Evolutionary conservation across 2,797 vertebrate genomes (phyloP).

Genomic region (Bucorvus abyssinicus): DNA sequence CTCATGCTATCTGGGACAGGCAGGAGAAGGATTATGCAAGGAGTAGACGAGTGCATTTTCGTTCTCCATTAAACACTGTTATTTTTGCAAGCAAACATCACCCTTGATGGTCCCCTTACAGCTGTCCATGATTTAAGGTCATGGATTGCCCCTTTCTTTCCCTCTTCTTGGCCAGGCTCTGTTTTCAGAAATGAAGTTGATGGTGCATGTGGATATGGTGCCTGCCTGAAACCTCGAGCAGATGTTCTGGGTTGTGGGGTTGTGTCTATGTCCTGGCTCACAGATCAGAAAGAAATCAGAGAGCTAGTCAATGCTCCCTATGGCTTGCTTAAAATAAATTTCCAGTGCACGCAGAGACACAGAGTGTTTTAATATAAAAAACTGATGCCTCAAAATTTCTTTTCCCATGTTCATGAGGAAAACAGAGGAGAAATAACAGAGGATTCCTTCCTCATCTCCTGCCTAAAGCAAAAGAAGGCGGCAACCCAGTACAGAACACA

Average conservation of each 20-base stretch:
- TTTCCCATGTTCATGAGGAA: neutral
- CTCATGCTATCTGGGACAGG: neutral
- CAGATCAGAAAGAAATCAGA: neutral
- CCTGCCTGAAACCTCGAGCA: neutral
- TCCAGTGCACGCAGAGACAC: neutral
- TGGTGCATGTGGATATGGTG: neutral
- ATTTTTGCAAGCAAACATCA: neutral
- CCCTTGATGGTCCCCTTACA: fast-evolving
- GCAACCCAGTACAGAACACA: neutral
- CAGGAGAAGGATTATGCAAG: neutral
- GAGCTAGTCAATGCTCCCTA: fast-evolving
- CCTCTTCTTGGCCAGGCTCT: neutral
- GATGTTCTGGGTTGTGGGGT: neutral
- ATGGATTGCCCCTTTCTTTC: fast-evolving
- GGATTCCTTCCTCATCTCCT: neutral
- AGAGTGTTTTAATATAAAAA: neutral
- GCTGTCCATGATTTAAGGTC: neutral
- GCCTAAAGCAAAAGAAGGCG: neutral
- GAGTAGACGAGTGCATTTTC: neutral
- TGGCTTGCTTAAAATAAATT: neutral
- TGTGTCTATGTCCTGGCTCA: neutral
- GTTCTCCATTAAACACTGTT: neutral
- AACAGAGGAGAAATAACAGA: neutral
- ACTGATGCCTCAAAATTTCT: neutral
- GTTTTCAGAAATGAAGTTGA: neutral